These are phyloP conservation scores for Remorina albescens DNA, from an alignment of 2,797 vertebrate species.

Conservation along the genomic window DNA sequence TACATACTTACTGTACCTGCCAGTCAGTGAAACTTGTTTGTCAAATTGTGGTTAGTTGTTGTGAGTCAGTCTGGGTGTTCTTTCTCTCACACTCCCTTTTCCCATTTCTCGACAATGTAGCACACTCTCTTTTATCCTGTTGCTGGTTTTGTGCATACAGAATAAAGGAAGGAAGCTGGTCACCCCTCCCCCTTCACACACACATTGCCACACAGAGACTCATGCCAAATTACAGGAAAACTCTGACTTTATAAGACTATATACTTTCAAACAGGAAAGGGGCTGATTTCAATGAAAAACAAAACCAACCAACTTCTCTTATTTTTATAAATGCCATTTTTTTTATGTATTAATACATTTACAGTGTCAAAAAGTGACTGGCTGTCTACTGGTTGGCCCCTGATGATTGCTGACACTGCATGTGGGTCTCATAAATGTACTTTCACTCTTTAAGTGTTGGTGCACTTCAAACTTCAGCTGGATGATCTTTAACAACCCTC, in stretches of 20 bases:
- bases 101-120: neutral
- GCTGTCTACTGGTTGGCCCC: neutral
- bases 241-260: neutral
- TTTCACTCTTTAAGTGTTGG: too few species aligned
- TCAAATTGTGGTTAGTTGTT: neutral
- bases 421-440: neutral
- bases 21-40: neutral
- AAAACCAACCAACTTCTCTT: too few species aligned
- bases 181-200: too few species aligned
- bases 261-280: slow-evolving; percentile 23
- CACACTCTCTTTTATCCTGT: neutral
- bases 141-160: neutral
- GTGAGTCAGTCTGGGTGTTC: fast-evolving
- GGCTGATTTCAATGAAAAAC: slow-evolving; percentile 5
- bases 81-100: slow-evolving; percentile 54
- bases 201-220: too few species aligned
- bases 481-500: neutral
- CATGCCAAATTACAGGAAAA: slow-evolving; percentile 54
- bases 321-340: too few species aligned
- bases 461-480: too few species aligned
- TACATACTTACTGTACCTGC: neutral
- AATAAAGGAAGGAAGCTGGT: slow-evolving; percentile 67
- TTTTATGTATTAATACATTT: neutral
- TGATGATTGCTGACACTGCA: neutral
- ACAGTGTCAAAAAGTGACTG: neutral